Evolutionary conservation across 2,113 vertebrate species (phyloP).

Genomic region (Microcebus jonahi): DNA sequence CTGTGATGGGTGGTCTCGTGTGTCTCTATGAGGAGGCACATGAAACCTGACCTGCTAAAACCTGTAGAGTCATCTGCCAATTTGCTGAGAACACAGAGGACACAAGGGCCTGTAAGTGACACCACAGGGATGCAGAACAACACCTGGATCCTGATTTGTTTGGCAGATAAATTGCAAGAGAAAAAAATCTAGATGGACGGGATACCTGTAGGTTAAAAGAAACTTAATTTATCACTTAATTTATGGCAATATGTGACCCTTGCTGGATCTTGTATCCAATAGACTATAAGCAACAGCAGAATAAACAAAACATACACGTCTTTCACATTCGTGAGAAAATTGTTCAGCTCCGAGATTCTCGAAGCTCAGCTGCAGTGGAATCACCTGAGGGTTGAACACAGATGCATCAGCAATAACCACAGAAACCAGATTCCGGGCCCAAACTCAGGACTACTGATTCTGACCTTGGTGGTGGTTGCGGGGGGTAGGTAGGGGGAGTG

Average conservation of each 20-base stretch:
- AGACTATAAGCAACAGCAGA: background rate
- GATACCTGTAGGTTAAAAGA: background rate
- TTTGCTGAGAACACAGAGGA: background rate
- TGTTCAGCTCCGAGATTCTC: background rate
- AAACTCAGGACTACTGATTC: background rate
- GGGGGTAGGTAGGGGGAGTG: too few relatives aligned
- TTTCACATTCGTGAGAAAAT: background rate
- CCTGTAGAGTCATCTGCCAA: background rate
- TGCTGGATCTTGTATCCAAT: background rate
- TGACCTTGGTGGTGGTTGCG: background rate
- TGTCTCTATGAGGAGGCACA: background rate
- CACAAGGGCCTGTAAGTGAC: background rate
- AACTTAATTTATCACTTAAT: background rate
- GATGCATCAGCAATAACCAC: too few relatives aligned
- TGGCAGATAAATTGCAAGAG: background rate
- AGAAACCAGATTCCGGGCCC: background rate
- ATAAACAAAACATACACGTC: background rate
- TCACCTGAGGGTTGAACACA: background rate
- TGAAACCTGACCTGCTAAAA: too few relatives aligned
- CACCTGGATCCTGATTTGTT: background rate
- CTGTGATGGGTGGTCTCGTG: fast-evolving
- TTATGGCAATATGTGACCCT: background rate
- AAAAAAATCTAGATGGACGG: background rate
- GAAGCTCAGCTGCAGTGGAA: background rate
- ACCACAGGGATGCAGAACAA: background rate